Evolutionary conservation across 2,113 vertebrate species (phyloP).

Genomic region (Crotalus tigris): DNA sequence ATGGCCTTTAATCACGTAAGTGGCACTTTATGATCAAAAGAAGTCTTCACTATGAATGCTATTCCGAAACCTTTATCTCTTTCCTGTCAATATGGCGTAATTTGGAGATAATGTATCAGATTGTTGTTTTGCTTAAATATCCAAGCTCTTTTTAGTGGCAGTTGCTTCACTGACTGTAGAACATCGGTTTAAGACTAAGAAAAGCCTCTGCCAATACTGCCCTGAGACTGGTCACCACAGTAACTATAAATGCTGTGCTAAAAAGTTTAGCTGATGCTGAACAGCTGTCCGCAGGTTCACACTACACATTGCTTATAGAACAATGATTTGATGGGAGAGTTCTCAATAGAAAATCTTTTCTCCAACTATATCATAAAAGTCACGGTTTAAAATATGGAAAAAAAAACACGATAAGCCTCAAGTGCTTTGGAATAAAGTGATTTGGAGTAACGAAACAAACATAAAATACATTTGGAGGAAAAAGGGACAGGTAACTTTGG

Average conservation of each 20-base stretch:
- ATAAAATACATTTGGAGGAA: neutral
- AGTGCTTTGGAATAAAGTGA: neutral
- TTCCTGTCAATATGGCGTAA: neutral
- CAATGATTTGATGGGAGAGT: neutral
- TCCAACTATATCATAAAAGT: neutral
- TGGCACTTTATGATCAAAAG: neutral
- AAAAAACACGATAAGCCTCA: neutral
- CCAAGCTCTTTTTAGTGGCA: neutral
- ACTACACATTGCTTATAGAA: neutral
- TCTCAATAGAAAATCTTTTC: neutral
- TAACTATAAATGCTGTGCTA: neutral
- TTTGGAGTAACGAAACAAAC: neutral
- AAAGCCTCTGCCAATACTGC: neutral
- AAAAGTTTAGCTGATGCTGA: neutral
- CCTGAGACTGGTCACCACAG: neutral
- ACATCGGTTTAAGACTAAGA: neutral
- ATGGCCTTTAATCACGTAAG: neutral
- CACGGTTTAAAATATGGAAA: neutral
- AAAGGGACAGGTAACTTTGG: neutral
- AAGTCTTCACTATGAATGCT: neutral
- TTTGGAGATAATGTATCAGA: neutral
- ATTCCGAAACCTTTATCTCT: neutral
- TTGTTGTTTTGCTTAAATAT: neutral
- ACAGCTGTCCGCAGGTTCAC: neutral
- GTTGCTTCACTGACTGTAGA: neutral